phyloP scores from a whole-genome alignment of 2,888 invertebrate genomes.

The Bombyx huttoni region DNA sequence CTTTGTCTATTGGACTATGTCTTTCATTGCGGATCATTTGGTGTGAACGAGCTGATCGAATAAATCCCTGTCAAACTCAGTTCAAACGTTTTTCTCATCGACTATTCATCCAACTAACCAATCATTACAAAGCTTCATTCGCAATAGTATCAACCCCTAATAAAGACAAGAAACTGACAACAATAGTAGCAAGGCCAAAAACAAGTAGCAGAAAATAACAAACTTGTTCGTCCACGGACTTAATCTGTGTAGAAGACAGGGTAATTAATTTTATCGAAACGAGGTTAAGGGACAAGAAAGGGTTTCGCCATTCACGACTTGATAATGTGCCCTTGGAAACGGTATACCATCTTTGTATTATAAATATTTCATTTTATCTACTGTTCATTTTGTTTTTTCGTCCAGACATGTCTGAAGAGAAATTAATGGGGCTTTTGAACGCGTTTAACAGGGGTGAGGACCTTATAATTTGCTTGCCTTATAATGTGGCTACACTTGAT shows the following conservation, averaged over 20 bases:
- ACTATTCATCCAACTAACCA: no score
- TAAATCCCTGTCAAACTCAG: no score
- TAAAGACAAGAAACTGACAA: no score
- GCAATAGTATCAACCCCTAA: no score
- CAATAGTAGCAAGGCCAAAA: not conserved
- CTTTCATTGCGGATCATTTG: no score
- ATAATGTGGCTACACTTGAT: no score
- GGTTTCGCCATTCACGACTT: not conserved
- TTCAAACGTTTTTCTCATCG: no score
- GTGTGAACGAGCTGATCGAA: no score
- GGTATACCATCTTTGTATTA: not conserved
- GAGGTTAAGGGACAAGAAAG: not conserved
- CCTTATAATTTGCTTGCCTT: not conserved
- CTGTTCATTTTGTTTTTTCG: not conserved
- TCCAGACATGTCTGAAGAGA: not conserved
- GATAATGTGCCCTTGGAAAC: not conserved
- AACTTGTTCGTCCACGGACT: not conserved
- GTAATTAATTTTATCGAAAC: not conserved
- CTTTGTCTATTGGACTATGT: no score
- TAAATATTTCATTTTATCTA: not conserved
- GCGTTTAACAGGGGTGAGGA: not conserved
- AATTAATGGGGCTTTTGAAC: not conserved
- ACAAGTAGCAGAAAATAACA: not conserved
- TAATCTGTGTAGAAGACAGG: not conserved
- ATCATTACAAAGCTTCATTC: no score